A percentile compares a stretch with the other conserved stretches of the same genome.
Conservation (phyloP, 1,140 invertebrate species). For the Venturia canescens region DNA sequence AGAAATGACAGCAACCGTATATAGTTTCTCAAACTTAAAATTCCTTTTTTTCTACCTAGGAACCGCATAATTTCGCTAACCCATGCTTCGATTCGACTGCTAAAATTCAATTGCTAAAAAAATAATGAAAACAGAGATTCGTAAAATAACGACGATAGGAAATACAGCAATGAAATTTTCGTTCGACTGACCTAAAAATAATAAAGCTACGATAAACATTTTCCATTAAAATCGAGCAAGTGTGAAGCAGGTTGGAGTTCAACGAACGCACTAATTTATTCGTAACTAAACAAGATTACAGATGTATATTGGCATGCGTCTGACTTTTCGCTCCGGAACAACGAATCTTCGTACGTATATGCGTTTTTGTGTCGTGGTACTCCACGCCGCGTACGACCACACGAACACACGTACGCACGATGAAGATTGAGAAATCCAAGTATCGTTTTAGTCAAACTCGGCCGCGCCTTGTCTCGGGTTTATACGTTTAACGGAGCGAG, state of each 20-base stretch:
- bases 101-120: too few relatives aligned
- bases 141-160: not conserved
- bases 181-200: too few relatives aligned
- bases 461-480: conserved; percentile 1
- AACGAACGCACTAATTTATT: not conserved
- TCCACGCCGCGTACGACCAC: not conserved
- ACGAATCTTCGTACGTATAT: not conserved
- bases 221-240: not conserved
- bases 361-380: not conserved
- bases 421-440: not conserved
- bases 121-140: not conserved
- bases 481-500: not conserved
- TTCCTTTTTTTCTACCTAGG: too few relatives aligned
- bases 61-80: too few relatives aligned
- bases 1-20: too few relatives aligned
- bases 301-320: not conserved
- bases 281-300: not conserved
- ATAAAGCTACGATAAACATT: not conserved
- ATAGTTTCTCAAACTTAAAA: too few relatives aligned
- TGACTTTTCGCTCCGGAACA: not conserved
- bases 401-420: not conserved
- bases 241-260: not conserved
- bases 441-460: not conserved
- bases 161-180: too few relatives aligned
- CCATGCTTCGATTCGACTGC: too few relatives aligned